Percentiles rank a stretch among this genome's conserved stretches.
Evolutionary conservation across 2,113 vertebrate genomes (phyloP).

Genomic region (Onychorhynchus coronatus): DNA sequence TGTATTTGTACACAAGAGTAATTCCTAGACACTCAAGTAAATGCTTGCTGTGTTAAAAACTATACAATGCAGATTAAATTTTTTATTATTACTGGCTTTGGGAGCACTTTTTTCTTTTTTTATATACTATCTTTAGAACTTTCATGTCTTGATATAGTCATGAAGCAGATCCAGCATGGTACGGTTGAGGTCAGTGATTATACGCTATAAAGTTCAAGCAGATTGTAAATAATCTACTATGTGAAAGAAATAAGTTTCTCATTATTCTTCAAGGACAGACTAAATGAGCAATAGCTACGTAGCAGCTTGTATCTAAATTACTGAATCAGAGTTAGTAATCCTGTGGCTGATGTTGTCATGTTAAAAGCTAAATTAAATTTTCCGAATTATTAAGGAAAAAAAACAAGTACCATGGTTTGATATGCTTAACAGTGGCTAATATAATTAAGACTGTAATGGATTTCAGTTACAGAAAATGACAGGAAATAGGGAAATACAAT

Average conservation of each 20-base stretch:
- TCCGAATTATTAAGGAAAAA: constrained; percentile 31
- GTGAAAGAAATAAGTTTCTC: constrained; percentile 15
- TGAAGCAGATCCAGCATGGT: background rate
- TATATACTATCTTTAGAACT: background rate
- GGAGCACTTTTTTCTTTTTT: background rate
- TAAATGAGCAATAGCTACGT: background rate
- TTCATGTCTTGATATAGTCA: background rate
- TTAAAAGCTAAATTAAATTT: constrained; percentile 60
- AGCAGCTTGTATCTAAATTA: constrained; percentile 14
- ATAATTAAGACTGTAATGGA: constrained; percentile 31
- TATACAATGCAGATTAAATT: background rate
- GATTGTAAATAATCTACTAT: background rate
- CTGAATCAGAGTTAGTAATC: constrained; percentile 29
- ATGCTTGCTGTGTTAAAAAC: background rate
- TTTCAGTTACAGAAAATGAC: constrained; percentile 20
- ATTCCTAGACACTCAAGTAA: background rate
- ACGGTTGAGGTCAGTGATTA: background rate
- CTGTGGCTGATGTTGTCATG: constrained; percentile 29
- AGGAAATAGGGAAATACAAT: constrained; percentile 15
- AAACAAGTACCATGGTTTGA: background rate
- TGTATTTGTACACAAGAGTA: background rate
- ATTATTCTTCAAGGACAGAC: constrained; percentile 10
- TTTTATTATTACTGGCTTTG: background rate
- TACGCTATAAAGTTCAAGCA: background rate
- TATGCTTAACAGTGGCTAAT: constrained; percentile 38